Conservation (phyloP, 2,888 invertebrate genomes). For the Bimastos eiseni region DNA sequence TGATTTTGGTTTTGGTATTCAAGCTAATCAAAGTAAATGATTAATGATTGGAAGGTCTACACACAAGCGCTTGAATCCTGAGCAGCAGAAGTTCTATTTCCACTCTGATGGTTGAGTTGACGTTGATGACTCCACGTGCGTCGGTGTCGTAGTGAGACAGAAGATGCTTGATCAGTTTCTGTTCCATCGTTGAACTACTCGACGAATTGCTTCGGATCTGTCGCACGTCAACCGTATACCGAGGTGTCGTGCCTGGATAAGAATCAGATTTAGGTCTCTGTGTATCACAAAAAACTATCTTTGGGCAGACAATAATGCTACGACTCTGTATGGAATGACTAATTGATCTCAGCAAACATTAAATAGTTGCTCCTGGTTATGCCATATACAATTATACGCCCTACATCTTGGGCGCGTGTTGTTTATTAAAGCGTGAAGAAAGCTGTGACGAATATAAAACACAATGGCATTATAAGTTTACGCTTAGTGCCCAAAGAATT, state of each 20-base stretch:
- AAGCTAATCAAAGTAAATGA: no score
- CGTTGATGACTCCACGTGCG: conserved; percentile 59
- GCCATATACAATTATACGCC: not conserved
- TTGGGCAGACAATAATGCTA: no score
- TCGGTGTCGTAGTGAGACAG: conserved; percentile 58
- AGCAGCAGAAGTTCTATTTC: conserved; percentile 45
- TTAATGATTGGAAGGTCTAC: not conserved
- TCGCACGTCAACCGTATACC: not conserved
- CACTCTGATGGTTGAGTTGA: conserved; percentile 54
- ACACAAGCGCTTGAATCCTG: conserved; percentile 42
- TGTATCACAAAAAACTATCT: no score
- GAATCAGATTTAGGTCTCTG: not conserved
- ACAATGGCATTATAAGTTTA: not conserved
- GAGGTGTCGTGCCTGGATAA: not conserved
- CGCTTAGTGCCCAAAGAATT: not conserved
- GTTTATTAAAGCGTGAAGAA: not conserved
- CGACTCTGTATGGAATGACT: not conserved
- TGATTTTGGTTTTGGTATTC: no score
- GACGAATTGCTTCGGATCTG: not conserved
- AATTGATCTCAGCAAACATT: not conserved
- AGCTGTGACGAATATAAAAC: not conserved
- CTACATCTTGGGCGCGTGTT: not conserved
- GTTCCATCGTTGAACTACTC: conserved; percentile 47
- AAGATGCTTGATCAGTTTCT: conserved; percentile 53
- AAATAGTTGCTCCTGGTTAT: not conserved